phyloP scores from a whole-genome alignment of 2,113 vertebrate genomes.

The Anolis carolinensis region DNA sequence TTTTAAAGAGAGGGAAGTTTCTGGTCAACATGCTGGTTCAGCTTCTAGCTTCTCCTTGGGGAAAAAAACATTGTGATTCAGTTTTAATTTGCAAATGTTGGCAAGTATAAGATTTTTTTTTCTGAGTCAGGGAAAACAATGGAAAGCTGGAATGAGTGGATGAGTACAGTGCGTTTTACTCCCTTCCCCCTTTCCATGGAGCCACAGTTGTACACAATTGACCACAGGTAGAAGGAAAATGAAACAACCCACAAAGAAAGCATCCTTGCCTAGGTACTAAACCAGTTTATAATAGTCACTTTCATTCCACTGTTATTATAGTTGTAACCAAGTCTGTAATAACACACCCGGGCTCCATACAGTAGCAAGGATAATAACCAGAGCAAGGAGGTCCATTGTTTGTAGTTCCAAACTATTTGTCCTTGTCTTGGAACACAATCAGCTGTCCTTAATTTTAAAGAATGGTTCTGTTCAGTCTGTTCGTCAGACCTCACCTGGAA shows the following conservation, averaged over 20 bases:
- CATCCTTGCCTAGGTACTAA: constrained; percentile 55
- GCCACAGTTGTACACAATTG: constrained; percentile 49
- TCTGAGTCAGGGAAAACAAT: neutral
- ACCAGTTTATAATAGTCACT: constrained; percentile 50
- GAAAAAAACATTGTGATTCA: no score
- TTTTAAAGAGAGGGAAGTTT: no score
- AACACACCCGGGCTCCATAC: constrained; percentile 42
- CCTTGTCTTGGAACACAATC: neutral
- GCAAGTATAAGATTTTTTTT: neutral
- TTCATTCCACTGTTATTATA: constrained; percentile 63
- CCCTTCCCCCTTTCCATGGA: neutral
- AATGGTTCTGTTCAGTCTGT: neutral
- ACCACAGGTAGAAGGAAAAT: constrained; percentile 31
- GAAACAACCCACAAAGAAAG: neutral
- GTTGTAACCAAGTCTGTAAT: constrained; percentile 57
- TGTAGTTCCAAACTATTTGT: constrained; percentile 14
- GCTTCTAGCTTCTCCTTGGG: no score
- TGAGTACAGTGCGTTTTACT: neutral
- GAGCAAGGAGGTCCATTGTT: neutral
- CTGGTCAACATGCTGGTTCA: no score
- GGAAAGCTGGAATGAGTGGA: neutral
- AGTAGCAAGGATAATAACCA: neutral
- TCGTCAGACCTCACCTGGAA: neutral
- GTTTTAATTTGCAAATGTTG: neutral
- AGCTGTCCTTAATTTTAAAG: neutral